Evolutionary conservation across 2,888 invertebrate species (phyloP), one percentile per base, ranked within the genome.

Genomic region (Spodoptera littoralis): DNA sequence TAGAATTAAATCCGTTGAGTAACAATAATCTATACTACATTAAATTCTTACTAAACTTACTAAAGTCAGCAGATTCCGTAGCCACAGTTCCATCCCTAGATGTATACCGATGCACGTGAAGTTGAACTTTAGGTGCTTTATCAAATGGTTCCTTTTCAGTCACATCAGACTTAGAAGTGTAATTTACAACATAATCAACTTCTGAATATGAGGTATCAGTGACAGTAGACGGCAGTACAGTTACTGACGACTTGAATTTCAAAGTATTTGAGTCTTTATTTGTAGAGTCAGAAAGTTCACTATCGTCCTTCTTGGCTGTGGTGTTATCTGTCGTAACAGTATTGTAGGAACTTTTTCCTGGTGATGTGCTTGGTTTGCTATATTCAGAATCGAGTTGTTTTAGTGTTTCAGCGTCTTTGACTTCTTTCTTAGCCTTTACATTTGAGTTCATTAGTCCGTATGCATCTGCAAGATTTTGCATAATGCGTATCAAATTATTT

Each of bases 211-310:
- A 65, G 0, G 57, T 58, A 4, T 73, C 77, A 6, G 62, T 65
- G 8, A 62, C 47, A 0, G 54, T 58, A 13, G 77, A 74, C 0
- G 76, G 72, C 1, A 74, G 4, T 0, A 77, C 48, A 2, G 77
- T 77, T 1, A 74, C 36, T 1, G 76, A 74, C 0, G 77, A 74
- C 48, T 74, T 77, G 43, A 76, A 76, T 4, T 59, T 67, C 12
- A 72, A 18, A 13, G n/a, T 45, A 47, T 0, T 47, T 51, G 36
- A 36, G 9, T 36, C 36, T 8, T 36, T 36, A 36, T 9, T 36
- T 36, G 9, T 9, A 9, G 6, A 2, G 6, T 36, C 36, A 36
- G 36, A 36, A 9, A 36, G 36, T 36, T 36, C 36, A 36, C 12
- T 51, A 41, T 12, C 6, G 2, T 8, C 4, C 22, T 27, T 44